Conservation (phyloP, 1,140 invertebrate species). For the Meloidogyne floridensis region DNA sequence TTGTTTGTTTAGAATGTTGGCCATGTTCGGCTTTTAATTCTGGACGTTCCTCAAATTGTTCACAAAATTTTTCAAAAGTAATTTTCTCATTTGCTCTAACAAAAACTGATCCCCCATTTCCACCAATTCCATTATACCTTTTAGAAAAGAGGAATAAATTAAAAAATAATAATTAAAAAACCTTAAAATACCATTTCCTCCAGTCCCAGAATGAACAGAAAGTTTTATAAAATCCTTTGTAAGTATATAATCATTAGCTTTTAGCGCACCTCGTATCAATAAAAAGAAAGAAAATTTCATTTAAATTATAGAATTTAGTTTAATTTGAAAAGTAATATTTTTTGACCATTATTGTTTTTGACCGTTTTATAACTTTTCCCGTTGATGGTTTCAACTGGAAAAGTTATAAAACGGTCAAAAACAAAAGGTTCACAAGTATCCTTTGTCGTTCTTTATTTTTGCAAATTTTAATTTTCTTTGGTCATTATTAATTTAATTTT, state of each 20-base stretch:
- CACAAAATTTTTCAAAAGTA: constrained; percentile 45
- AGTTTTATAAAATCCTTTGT: constrained; percentile 39
- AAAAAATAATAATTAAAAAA: background rate
- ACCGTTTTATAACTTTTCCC: no score
- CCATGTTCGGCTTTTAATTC: constrained; percentile 42
- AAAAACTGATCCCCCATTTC: constrained; percentile 53
- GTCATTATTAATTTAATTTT: no score
- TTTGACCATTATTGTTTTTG: no score
- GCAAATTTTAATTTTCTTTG: no score
- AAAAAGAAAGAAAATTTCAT: constrained; percentile 3
- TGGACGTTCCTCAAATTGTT: constrained; percentile 38
- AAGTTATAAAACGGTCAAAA: no score
- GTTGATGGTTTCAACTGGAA: no score
- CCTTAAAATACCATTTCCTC: constrained; percentile 36
- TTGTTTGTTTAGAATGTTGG: constrained; percentile 24
- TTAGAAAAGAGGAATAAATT: background rate
- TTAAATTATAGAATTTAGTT: background rate
- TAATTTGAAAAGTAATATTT: no score
- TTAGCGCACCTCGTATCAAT: background rate
- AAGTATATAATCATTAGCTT: constrained; percentile 17
- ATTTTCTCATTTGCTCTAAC: constrained; percentile 44
- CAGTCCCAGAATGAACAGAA: constrained; percentile 30
- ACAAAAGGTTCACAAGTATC: no score
- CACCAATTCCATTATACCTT: constrained; percentile 62
- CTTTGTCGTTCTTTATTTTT: no score